These are phyloP conservation scores for Drosophila ustulata DNA, from an alignment of 2,888 invertebrate species.

Conservation along the genomic window DNA sequence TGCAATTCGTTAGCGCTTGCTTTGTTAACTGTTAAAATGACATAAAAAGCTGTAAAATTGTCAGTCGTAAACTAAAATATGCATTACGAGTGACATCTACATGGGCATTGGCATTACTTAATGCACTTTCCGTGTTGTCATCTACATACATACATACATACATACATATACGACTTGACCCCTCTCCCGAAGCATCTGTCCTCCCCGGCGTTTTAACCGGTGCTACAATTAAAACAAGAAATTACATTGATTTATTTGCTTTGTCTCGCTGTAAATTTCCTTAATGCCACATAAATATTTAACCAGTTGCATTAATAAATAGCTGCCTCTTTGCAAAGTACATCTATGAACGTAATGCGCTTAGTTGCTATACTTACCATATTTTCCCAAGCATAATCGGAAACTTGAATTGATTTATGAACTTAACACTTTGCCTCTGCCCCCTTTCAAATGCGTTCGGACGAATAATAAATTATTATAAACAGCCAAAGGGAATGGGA, in stretches of 20 bases:
- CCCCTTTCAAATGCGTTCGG: slow-evolving; percentile 26
- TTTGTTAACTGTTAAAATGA: slow-evolving; percentile 42
- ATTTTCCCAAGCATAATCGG: slow-evolving; percentile 48
- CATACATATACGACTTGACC: slow-evolving; percentile 9
- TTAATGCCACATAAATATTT: slow-evolving; percentile 67
- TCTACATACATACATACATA: not conserved
- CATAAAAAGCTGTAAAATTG: slow-evolving; percentile 30
- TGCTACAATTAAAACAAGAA: slow-evolving; percentile 62
- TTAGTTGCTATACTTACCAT: slow-evolving; percentile 39
- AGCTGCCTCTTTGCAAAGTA: slow-evolving; percentile 29
- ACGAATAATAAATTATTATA: slow-evolving; percentile 49
- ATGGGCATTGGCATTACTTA: slow-evolving; percentile 53
- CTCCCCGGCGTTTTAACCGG: slow-evolving; percentile 32
- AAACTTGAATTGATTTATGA: slow-evolving; percentile 63
- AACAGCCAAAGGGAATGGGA: slow-evolving; percentile 19
- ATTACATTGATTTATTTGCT: slow-evolving; percentile 66
- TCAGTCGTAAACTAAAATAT: slow-evolving; percentile 55
- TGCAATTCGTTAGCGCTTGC: slow-evolving; percentile 24
- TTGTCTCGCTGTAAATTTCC: slow-evolving; percentile 48
- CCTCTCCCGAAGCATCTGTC: not conserved
- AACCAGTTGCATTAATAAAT: slow-evolving; percentile 50
- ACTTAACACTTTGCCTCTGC: slow-evolving; percentile 59
- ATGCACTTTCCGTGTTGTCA: slow-evolving; percentile 64
- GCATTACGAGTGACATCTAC: slow-evolving; percentile 48
- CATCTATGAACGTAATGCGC: not conserved